Evolutionary conservation across 2,113 vertebrate species (phyloP).

Genomic region (Heterotis niloticus): DNA sequence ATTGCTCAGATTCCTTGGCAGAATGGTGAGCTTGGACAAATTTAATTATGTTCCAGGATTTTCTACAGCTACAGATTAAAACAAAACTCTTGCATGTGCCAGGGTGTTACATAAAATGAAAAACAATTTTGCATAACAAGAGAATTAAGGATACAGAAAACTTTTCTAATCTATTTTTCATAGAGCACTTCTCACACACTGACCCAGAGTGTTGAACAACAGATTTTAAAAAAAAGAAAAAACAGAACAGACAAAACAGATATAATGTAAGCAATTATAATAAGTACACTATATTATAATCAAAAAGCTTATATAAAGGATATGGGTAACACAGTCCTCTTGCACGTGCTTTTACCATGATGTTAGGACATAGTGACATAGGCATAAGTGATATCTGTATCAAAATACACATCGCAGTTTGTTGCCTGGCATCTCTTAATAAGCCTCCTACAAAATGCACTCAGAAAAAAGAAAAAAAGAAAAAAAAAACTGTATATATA

Average conservation of each 20-base stretch:
- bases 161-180: background rate
- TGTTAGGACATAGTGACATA: too few relatives aligned
- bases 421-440: too few relatives aligned
- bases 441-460: background rate
- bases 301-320: too few relatives aligned
- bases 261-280: too few relatives aligned
- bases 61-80: slow-evolving; percentile 8
- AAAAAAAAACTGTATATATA: too few relatives aligned
- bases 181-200: background rate
- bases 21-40: background rate
- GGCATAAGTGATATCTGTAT: too few relatives aligned
- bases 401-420: background rate
- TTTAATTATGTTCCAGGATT: slow-evolving; percentile 2
- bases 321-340: too few relatives aligned
- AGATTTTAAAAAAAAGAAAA: too few relatives aligned
- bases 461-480: background rate
- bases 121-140: background rate
- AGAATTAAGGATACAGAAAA: background rate
- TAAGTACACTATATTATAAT: too few relatives aligned
- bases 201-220: background rate
- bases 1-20: background rate
- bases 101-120: background rate
- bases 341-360: too few relatives aligned
- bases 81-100: background rate
- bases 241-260: too few relatives aligned